Evolutionary conservation across 2,797 vertebrate genomes (phyloP).

Genomic region (Eidolon dupreanum): DNA sequence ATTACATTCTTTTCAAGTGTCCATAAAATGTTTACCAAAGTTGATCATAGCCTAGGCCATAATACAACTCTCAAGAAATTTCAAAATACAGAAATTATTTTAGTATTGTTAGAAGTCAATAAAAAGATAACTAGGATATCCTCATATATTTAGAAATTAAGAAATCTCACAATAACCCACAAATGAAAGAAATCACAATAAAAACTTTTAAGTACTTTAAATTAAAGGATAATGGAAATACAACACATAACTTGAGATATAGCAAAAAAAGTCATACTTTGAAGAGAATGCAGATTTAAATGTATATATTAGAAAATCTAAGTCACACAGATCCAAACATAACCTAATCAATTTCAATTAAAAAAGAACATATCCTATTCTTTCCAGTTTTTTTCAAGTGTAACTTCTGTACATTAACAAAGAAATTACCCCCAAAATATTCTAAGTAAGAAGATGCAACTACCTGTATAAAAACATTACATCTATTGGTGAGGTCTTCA

Average conservation of each 20-base stretch:
- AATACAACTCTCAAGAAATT: conserved; percentile 19
- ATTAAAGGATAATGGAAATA: conserved; percentile 20
- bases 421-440: conserved; percentile 27
- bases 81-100: conserved; percentile 16
- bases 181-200: conserved; percentile 13
- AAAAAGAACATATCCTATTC: background rate
- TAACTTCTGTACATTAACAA: conserved; percentile 28
- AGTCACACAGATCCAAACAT: background rate
- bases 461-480: conserved; percentile 98
- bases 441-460: conserved; percentile 49
- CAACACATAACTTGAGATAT: background rate
- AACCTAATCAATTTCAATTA: conserved; percentile 29
- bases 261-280: background rate
- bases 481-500: conserved; percentile 95
- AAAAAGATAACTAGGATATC: conserved; percentile 8
- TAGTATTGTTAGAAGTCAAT: background rate
- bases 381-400: background rate
- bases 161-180: background rate
- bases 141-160: conserved; percentile 30
- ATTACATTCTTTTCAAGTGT: background rate
- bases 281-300: background rate
- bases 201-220: background rate
- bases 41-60: background rate
- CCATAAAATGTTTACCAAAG: background rate
- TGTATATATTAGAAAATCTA: conserved; percentile 37